Percentiles rank a stretch among this genome's conserved stretches.
Evolutionary conservation across 2,888 invertebrate species (phyloP).

Genomic region (Bellardia bayeri): DNA sequence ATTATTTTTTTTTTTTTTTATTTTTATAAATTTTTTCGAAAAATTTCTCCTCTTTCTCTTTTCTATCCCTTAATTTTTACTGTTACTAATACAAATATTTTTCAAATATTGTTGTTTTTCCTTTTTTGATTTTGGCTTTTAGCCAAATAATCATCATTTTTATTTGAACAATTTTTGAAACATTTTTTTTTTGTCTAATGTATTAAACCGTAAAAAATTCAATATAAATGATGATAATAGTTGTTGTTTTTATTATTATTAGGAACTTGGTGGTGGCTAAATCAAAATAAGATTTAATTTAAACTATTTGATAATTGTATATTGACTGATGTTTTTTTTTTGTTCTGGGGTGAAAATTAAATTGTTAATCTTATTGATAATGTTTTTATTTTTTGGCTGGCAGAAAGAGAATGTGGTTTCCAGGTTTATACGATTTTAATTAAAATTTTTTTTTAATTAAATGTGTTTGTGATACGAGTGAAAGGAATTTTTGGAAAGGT

Average conservation of each 20-base stretch:
- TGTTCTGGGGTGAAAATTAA: constrained; percentile 36
- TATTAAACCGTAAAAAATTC: constrained; percentile 31
- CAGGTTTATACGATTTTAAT: neutral
- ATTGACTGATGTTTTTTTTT: constrained; percentile 17
- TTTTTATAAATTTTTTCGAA: neutral
- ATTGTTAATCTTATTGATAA: constrained; percentile 50
- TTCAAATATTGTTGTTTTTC: constrained; percentile 50
- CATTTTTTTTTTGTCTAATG: neutral
- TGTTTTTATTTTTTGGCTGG: neutral
- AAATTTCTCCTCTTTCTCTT: neutral
- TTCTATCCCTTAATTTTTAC: neutral
- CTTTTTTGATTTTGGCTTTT: constrained; percentile 52
- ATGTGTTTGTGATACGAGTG: neutral
- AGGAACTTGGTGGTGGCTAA: neutral
- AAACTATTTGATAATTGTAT: constrained; percentile 64
- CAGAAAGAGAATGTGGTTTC: no score
- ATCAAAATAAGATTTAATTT: constrained; percentile 15
- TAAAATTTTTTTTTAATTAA: constrained; percentile 13
- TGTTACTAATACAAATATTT: constrained; percentile 51
- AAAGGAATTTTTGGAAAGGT: no score
- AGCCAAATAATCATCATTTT: constrained; percentile 64
- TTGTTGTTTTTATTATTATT: constrained; percentile 40
- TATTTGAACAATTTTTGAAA: neutral
- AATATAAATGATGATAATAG: constrained; percentile 64
- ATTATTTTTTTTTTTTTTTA: constrained; percentile 23